These are phyloP conservation scores for Coelopa pilipes DNA, from an alignment of 2,888 invertebrate genomes.

Conservation along the genomic window DNA sequence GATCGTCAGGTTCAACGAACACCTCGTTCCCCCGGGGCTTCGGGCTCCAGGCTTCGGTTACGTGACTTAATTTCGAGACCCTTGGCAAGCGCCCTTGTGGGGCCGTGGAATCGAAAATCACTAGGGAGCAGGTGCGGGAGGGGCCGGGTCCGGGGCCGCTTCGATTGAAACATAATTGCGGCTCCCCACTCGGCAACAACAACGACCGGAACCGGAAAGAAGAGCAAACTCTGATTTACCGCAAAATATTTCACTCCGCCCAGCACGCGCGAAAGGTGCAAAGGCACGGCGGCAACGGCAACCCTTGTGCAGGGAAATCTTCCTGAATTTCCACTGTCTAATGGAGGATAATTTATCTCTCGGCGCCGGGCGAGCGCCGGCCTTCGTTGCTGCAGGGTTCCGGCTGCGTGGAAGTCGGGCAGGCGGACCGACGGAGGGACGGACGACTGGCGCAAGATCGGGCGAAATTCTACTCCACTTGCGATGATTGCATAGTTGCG, in stretches of 20 bases:
- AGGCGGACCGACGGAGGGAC: no score
- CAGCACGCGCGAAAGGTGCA: background rate
- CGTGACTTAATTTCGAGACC: slow-evolving; percentile 3
- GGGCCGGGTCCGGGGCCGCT: background rate
- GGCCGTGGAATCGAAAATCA: background rate
- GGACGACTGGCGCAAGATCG: background rate
- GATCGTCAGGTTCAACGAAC: no score
- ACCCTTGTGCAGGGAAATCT: background rate
- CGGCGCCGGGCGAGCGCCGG: no score
- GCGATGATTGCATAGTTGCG: slow-evolving; percentile 11
- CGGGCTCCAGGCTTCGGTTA: background rate
- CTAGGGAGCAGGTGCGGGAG: background rate
- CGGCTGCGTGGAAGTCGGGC: no score
- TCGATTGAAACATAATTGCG: slow-evolving; percentile 33
- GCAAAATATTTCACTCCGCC: slow-evolving; percentile 15
- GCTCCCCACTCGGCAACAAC: background rate
- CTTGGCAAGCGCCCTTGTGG: background rate
- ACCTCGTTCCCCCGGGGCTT: no score
- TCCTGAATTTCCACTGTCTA: slow-evolving; percentile 6
- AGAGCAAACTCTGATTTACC: slow-evolving; percentile 26
- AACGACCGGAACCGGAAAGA: background rate
- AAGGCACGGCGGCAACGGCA: background rate
- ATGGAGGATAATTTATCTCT: slow-evolving; percentile 25
- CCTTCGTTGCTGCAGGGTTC: no score
- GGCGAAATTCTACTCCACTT: slow-evolving; percentile 1